Percentiles rank a stretch among this genome's conserved stretches.
Conservation (phyloP, 2,888 invertebrate species). For the Hemaris fuciformis region DNA sequence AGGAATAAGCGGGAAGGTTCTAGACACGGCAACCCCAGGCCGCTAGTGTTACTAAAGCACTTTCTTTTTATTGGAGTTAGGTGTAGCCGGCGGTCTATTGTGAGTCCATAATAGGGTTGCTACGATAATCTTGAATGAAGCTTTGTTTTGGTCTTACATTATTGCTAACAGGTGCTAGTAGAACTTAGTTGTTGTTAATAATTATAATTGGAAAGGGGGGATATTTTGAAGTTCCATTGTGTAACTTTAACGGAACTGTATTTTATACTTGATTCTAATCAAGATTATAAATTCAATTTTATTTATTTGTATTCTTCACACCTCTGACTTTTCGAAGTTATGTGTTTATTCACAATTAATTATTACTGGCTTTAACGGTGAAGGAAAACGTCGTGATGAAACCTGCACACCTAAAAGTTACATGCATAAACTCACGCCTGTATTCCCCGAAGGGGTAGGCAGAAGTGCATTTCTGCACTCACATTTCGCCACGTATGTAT, state of each 20-base stretch:
- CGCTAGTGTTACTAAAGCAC: constrained; percentile 14
- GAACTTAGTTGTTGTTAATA: not conserved
- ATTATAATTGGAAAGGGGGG: not conserved
- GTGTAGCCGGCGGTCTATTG: constrained; percentile 13
- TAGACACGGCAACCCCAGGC: not conserved
- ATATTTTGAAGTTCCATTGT: not conserved
- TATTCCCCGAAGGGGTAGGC: too few species aligned
- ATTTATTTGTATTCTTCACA: too few species aligned
- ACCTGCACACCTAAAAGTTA: too few species aligned
- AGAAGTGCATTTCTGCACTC: too few species aligned
- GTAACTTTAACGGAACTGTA: not conserved
- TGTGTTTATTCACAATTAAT: too few species aligned
- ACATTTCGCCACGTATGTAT: too few species aligned
- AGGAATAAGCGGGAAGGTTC: not conserved
- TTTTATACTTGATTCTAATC: too few species aligned
- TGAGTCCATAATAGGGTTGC: constrained; percentile 10
- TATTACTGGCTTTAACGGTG: too few species aligned
- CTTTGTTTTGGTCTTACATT: not conserved
- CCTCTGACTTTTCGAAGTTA: too few species aligned
- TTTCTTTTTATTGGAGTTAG: constrained; percentile 33
- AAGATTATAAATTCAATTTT: too few species aligned
- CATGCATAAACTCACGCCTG: too few species aligned
- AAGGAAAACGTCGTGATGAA: too few species aligned
- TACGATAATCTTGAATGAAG: constrained; percentile 11
- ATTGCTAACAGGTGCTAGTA: not conserved